Evolutionary conservation across 2,888 invertebrate species (phyloP), one percentile per base, ranked within the genome.

Genomic region (Heliothis peltigera): DNA sequence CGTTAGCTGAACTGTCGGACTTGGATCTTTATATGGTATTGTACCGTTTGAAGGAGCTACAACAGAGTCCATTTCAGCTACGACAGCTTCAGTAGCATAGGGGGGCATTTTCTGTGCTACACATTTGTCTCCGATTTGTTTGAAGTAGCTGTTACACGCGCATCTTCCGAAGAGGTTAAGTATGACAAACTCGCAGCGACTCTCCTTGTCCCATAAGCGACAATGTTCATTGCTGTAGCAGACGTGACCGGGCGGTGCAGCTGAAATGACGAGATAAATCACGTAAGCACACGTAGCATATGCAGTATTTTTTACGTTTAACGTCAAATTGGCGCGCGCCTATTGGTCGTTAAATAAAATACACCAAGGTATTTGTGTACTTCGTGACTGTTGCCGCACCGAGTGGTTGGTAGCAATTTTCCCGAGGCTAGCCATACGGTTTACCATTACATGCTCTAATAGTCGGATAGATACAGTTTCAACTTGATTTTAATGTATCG

Each of bases 161-260:
- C 98, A 98, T 84, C 98, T 96, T 52, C 98, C 98, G 87, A 98
- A 98, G 12, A 98, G 96, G 89, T 98, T 98, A 28, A 98, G 98
- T 79, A 98, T 98, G 56, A 98, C 96, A 88, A 98, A 98, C 90
- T 98, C 98, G 85, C 98, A 98, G 85, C 98, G 97, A 74, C 98
- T 98, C 86, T 97, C 97, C 70, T 96, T 96, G 81, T 98, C 97
- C 96, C 97, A 98, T 84, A 98, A 96, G 68, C 97, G 96, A 88
- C 98, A 98, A 89, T 98, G 98, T 68, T 97, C 97, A 89, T 98
- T 97, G 86, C 97, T 98, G 92, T 98, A 98, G 89, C 98, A 98
- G 43, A 98, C 97, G 81, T 98, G 97, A 63, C 98, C 98, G 35
- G 98, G 97, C 85, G 96, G 96, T 19, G 98, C 98, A 81, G 98